These are phyloP conservation scores for Aphelinus atriplicis DNA, from an alignment of 1,140 invertebrate species.

Conservation along the genomic window DNA sequence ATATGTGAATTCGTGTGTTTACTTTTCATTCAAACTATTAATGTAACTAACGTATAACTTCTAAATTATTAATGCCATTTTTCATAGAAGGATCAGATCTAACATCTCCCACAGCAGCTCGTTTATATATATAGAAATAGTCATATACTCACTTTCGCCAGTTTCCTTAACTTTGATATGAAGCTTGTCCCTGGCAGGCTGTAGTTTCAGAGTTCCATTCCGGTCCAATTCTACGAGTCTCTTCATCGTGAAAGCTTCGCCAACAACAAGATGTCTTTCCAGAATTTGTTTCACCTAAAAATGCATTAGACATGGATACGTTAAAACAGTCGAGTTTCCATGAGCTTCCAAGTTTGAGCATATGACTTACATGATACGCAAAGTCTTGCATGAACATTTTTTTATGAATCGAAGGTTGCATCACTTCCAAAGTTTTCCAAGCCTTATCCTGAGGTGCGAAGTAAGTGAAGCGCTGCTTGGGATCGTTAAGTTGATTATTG, in stretches of 20 bases:
- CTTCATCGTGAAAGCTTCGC: conserved; percentile 80
- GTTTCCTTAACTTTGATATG: conserved; percentile 77
- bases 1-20: too few relatives aligned
- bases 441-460: conserved; percentile 90
- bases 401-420: conserved; percentile 81
- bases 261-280: conserved; percentile 82
- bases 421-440: conserved; percentile 78
- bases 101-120: too few relatives aligned
- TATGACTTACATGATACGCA: conserved; percentile 79
- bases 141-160: conserved; percentile 76
- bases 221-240: conserved; percentile 75
- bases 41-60: too few relatives aligned
- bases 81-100: too few relatives aligned
- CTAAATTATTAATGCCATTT: too few relatives aligned
- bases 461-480: conserved; percentile 85
- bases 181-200: conserved; percentile 76
- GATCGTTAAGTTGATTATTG: conserved; percentile 81
- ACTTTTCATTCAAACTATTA: too few relatives aligned
- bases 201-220: conserved; percentile 71
- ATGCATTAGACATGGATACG: not conserved
- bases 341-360: not conserved
- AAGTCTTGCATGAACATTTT: conserved; percentile 85
- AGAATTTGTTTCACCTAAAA: conserved; percentile 79
- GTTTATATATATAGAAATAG: not conserved
- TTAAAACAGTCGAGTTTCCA: not conserved